Evolutionary conservation across 2,888 invertebrate species (phyloP), one percentile per base, ranked within the genome.

Genomic region (Melolontha melolontha): DNA sequence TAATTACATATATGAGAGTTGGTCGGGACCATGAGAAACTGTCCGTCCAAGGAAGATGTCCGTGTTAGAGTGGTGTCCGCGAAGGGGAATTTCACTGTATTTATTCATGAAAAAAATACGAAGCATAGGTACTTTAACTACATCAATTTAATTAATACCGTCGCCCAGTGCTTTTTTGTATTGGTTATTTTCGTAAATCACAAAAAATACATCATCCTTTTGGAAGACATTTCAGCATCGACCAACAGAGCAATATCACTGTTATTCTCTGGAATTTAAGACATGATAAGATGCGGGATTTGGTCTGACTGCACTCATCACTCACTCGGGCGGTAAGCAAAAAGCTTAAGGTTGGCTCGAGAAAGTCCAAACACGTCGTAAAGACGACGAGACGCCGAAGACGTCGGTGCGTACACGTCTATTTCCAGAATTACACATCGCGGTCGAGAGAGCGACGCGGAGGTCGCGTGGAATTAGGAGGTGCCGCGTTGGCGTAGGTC

Each of bases 401-500:
- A 29, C 34, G 42, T 41, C 41, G 17, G 39, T 12, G 34, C 22
- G 22, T 34, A 6, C 34, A 34, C 10, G 40, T 64, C 52, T 64
- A 64, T 51, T 50, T 64, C 51, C 64, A 59, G 59, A 59, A 59
- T 34, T 52, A 52, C 49, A 16, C 41, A 7, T 41, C n/a, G 34
- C 52, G 41, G 39, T 40, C 51, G 27, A 41, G 51, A 51, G 17
- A 34, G 41, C 51, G 51, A 34, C 64, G 40, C 5, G 27, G 40
- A 64, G 51, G 42, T 41, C 52, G 51, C 16, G 51, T 12, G 51
- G 64, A 50, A 51, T 59, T 59, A 59, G 59, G 47, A 50, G 64
- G 51, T 52, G 66, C 55, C 57, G 57, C 10, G 59, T 66, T 55
- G 66, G 66, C 50, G 66, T 66, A 57, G 66, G 66, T 66, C 55